Evolutionary conservation across 2,888 invertebrate genomes (phyloP).

Genomic region (Dryobota labecula): DNA sequence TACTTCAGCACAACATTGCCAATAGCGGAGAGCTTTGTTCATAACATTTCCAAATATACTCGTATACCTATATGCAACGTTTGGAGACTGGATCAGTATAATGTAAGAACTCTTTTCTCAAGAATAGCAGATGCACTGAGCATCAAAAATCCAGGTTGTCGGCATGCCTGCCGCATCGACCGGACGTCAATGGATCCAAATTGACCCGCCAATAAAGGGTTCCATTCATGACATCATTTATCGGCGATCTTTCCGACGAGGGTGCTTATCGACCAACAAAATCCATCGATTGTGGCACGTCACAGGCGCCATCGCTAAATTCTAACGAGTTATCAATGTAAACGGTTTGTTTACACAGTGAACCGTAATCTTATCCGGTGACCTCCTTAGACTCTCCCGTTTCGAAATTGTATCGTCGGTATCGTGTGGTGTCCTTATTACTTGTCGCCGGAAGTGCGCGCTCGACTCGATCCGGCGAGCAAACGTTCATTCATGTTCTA

Average conservation of each 20-base stretch:
- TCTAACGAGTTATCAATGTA: slow-evolving; percentile 89
- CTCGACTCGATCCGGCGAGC: slow-evolving; percentile 78
- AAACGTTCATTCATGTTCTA: slow-evolving; percentile 87
- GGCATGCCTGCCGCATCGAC: slow-evolving; percentile 23
- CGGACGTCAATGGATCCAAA: slow-evolving; percentile 57
- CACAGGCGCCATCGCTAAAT: slow-evolving; percentile 88
- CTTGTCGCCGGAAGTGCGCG: slow-evolving; percentile 86
- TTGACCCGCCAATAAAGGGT: slow-evolving; percentile 60
- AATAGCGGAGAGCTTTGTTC: background rate
- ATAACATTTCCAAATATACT: background rate
- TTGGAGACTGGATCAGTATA: background rate
- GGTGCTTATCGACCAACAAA: slow-evolving; percentile 79
- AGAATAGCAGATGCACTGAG: slow-evolving; percentile 10
- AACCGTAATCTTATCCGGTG: slow-evolving; percentile 90
- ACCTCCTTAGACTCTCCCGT: slow-evolving; percentile 90
- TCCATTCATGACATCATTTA: slow-evolving; percentile 63
- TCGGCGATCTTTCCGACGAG: slow-evolving; percentile 58
- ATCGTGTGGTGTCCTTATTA: slow-evolving; percentile 87
- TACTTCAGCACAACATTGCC: background rate
- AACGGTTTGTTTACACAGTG: slow-evolving; percentile 90
- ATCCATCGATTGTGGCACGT: slow-evolving; percentile 78
- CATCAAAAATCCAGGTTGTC: slow-evolving; percentile 23
- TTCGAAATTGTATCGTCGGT: slow-evolving; percentile 88
- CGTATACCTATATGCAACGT: background rate
- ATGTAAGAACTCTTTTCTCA: background rate